Conservation (phyloP, 2,888 invertebrate species). For the Drosophila recens region DNA sequence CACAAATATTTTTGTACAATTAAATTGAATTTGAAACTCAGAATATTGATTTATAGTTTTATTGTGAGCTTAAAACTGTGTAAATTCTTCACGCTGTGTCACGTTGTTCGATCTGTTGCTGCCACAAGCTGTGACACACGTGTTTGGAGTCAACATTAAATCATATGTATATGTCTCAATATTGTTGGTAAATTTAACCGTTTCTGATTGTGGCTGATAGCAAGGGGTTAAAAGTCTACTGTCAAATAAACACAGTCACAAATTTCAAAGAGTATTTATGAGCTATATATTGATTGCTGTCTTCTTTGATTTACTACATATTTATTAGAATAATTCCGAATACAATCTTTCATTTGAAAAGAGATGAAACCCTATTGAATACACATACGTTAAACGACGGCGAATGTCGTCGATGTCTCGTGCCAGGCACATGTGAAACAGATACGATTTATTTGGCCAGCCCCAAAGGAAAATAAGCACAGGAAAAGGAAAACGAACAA, state of each 20-base stretch:
- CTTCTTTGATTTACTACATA: conserved; percentile 4
- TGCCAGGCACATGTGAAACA: conserved; percentile 53
- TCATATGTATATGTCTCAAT: not conserved
- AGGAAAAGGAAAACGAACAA: conserved; percentile 1
- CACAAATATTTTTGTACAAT: not conserved
- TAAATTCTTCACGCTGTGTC: not conserved
- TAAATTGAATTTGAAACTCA: conserved; percentile 13
- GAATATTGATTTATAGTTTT: conserved; percentile 53
- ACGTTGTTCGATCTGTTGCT: not conserved
- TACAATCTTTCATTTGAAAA: conserved; percentile 9
- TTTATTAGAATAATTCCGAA: conserved; percentile 8
- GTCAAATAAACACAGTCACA: not conserved
- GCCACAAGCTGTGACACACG: conserved; percentile 4
- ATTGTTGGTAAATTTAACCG: not conserved
- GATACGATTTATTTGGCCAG: conserved; percentile 40
- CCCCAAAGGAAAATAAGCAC: conserved; percentile 31
- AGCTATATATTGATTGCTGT: not conserved
- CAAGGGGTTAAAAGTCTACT: not conserved
- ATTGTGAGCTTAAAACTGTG: conserved; percentile 16
- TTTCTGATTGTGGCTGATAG: not conserved
- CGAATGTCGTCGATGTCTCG: conserved; percentile 32
- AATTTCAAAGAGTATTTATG: not conserved
- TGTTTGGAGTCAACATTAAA: not conserved
- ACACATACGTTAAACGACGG: conserved; percentile 8
- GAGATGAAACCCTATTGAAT: conserved; percentile 8